Percentiles rank a stretch among this genome's conserved stretches.
Evolutionary conservation across 2,113 vertebrate genomes (phyloP).

Genomic region (Gobius niger): DNA sequence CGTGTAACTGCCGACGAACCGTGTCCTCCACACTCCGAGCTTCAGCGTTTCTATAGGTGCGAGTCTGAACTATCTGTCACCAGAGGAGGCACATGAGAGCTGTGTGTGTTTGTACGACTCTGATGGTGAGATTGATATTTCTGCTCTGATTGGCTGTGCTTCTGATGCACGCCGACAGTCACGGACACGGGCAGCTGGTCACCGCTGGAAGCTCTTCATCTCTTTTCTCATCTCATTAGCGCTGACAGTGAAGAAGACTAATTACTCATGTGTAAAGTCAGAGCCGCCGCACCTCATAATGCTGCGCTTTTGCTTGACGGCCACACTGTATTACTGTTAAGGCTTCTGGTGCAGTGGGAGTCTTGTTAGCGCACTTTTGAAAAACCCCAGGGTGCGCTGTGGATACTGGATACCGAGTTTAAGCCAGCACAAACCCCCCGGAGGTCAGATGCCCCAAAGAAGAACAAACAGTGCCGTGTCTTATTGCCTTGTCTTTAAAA

Average conservation of each 20-base stretch:
- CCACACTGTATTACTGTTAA: neutral
- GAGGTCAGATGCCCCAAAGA: slow-evolving; percentile 37
- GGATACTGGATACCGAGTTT: slow-evolving; percentile 5
- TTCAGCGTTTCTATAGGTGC: no score
- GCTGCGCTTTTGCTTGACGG: neutral
- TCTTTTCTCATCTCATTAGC: slow-evolving; percentile 22
- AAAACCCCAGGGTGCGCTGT: neutral
- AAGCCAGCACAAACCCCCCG: slow-evolving; percentile 11
- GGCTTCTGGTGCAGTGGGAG: no score
- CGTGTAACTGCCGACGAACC: no score
- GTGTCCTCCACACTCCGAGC: no score
- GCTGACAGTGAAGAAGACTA: slow-evolving; percentile 38
- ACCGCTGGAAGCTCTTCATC: slow-evolving; percentile 25
- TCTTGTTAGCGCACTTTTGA: no score
- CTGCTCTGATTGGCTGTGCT: neutral
- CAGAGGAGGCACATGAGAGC: no score
- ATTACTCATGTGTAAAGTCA: slow-evolving; percentile 4
- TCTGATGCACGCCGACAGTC: slow-evolving; percentile 15
- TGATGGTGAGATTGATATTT: neutral
- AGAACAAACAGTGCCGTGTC: slow-evolving; percentile 16
- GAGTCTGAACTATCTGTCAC: no score
- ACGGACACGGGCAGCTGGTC: slow-evolving; percentile 20
- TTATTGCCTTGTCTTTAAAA: slow-evolving; percentile 38
- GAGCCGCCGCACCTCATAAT: neutral
- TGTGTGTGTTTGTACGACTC: neutral